A percentile compares a stretch with the other conserved stretches of the same genome.
Evolutionary conservation across 2,888 invertebrate species (phyloP).

Genomic region (Platycheirus rosarum): DNA sequence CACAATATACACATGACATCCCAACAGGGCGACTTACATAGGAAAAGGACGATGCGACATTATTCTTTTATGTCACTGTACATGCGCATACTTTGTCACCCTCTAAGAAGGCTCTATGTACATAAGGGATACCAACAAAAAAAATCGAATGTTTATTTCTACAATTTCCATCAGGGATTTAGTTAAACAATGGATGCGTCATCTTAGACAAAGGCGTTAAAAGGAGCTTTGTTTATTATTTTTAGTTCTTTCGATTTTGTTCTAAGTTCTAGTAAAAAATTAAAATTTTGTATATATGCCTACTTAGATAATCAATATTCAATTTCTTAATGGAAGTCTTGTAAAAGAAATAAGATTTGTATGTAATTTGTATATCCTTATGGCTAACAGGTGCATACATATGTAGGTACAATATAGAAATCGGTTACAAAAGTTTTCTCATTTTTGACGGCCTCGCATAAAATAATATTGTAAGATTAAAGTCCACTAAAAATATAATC

Average conservation of each 20-base stretch:
- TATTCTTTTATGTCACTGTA: conserved; percentile 51
- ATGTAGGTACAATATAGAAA: no score
- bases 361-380: no score
- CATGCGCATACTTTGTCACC: conserved; percentile 72
- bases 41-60: conserved; percentile 70
- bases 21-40: conserved; percentile 34
- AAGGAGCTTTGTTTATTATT: background rate
- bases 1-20: conserved; percentile 36
- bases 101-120: conserved; percentile 46
- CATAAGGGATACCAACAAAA: conserved; percentile 19
- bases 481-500: no score
- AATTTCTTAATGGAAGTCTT: background rate
- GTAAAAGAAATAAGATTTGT: no score
- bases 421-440: no score
- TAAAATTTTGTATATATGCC: no score
- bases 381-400: no score
- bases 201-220: background rate
- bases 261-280: background rate
- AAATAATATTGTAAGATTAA: no score
- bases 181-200: background rate
- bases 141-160: background rate
- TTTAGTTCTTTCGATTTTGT: background rate
- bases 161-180: background rate
- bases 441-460: no score
- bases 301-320: no score